Evolutionary conservation across 1,140 invertebrate species (phyloP), one percentile per base, ranked within the genome.

Genomic region (Drosophila trapezifrons): DNA sequence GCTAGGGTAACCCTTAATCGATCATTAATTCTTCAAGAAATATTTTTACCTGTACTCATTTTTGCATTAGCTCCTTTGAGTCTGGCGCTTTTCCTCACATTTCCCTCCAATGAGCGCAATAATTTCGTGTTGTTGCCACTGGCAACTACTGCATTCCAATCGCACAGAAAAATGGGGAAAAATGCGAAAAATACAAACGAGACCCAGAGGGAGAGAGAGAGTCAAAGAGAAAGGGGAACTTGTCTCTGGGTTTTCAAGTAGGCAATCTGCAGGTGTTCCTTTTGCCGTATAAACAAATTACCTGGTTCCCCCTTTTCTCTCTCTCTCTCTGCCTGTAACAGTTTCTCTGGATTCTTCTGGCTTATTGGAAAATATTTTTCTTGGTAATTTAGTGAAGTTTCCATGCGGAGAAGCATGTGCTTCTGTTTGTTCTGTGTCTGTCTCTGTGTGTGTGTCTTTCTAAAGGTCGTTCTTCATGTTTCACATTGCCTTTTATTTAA

Each of bases 231-330:
- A 8, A 43, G 63, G 15, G 29, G 59, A 6, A 15, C n/a, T 65
- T 38, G 42, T 67, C 62, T 70, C 32, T 70, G 43, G 27, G 20
- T 15, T 49, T 25, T 52, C 46, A 32, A 66, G 62, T 32, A 45
- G 32, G 67, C 65, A 78, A 87, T 76, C 71, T 87, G 83, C 82
- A 87, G 83, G 83, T 86, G 83, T 87, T 74, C 62, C 63, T 56
- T 60, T 42, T 32, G 47, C 64, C 59, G 60, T 58, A 65, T 74
- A 64, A 66, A 72, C 56, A 78, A 84, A 71, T 83, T 74, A 64
- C 49, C 64, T 58, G 46, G 12, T n/a, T 29, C 10, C 42, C 60
- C 38, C 37, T 40, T 46, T 59, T 29, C 10, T 37, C 60, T 32
- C 37, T 40, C 42, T 59, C 60, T 20, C 42, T 54, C 47, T 43